Evolutionary conservation across 2,113 vertebrate species (phyloP).

Genomic region (Amia ocellicauda): DNA sequence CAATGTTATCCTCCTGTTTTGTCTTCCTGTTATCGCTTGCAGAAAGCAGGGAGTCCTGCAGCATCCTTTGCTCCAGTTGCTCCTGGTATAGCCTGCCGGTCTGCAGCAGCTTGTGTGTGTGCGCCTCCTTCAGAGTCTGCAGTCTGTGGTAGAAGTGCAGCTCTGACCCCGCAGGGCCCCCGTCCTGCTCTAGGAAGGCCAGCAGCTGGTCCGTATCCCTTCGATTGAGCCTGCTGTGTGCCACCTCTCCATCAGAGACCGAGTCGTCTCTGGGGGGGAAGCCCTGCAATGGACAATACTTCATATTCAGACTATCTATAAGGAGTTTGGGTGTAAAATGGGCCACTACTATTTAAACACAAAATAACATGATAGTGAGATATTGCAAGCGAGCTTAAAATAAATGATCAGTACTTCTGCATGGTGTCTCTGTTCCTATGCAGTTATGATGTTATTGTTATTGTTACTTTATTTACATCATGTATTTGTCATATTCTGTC

Average conservation of each 20-base stretch:
- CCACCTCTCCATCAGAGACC: conserved; percentile 38
- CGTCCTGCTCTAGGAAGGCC: conserved; percentile 33
- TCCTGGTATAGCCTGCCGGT: conserved; percentile 39
- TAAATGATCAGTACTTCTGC: no score
- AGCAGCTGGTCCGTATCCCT: conserved; percentile 38
- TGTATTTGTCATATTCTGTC: no score
- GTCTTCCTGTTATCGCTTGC: conserved; percentile 20
- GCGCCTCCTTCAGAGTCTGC: conserved; percentile 48
- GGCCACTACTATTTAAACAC: no score
- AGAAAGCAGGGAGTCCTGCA: conserved; percentile 42
- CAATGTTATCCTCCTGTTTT: conserved; percentile 41
- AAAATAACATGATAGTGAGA: no score
- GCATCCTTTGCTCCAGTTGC: conserved; percentile 55
- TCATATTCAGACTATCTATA: no score
- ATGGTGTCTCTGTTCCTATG: no score
- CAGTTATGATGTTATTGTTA: no score
- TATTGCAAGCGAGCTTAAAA: no score
- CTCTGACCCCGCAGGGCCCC: conserved; percentile 37
- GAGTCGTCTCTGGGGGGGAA: conserved; percentile 35
- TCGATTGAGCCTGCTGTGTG: conserved; percentile 12
- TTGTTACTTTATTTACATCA: no score
- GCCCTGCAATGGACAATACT: conserved; percentile 24
- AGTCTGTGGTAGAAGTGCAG: conserved; percentile 49
- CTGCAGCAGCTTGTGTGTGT: conserved; percentile 56
- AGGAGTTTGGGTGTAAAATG: no score